A percentile compares a stretch with the other conserved stretches of the same genome.
phyloP scores from a whole-genome alignment of 1,140 invertebrate genomes.

The Galleria mellonella region DNA sequence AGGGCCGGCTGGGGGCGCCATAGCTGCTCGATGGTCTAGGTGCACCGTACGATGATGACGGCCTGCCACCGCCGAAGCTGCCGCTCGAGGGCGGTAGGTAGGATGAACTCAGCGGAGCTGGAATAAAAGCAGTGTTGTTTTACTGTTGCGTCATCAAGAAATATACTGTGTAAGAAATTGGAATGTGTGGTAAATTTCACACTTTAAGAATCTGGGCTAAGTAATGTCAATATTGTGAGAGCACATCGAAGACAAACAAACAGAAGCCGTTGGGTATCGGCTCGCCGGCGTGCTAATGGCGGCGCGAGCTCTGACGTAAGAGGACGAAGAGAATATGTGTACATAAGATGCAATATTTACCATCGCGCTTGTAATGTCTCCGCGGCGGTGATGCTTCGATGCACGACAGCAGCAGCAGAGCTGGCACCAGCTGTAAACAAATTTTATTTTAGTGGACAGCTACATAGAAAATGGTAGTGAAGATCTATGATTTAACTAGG shows the following conservation, averaged over 20 bases:
- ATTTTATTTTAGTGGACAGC: neutral
- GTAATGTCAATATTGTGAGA: neutral
- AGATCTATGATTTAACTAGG: too few species aligned
- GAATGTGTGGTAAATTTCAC: neutral
- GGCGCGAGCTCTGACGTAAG: too few species aligned
- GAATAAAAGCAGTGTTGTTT: slow-evolving; percentile 22
- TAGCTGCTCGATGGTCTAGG: slow-evolving; percentile 50
- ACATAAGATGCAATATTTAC: slow-evolving; percentile 14
- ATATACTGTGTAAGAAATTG: too few species aligned
- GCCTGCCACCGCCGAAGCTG: slow-evolving; percentile 38
- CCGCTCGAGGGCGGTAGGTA: slow-evolving; percentile 50
- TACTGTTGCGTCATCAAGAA: neutral
- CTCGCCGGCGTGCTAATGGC: too few species aligned
- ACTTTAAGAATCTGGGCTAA: too few species aligned
- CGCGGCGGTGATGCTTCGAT: slow-evolving; percentile 20
- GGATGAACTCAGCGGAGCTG: slow-evolving; percentile 60
- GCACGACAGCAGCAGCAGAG: slow-evolving; percentile 25
- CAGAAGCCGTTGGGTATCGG: too few species aligned
- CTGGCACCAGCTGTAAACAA: slow-evolving; percentile 18
- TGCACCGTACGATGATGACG: slow-evolving; percentile 63
- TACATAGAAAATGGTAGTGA: too few species aligned
- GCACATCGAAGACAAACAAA: neutral
- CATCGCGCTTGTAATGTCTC: slow-evolving; percentile 45
- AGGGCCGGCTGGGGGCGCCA: slow-evolving; percentile 47
- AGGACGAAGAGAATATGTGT: too few species aligned